phyloP scores from a whole-genome alignment of 2,797 vertebrate genomes.

The Sarcoramphus papa region DNA sequence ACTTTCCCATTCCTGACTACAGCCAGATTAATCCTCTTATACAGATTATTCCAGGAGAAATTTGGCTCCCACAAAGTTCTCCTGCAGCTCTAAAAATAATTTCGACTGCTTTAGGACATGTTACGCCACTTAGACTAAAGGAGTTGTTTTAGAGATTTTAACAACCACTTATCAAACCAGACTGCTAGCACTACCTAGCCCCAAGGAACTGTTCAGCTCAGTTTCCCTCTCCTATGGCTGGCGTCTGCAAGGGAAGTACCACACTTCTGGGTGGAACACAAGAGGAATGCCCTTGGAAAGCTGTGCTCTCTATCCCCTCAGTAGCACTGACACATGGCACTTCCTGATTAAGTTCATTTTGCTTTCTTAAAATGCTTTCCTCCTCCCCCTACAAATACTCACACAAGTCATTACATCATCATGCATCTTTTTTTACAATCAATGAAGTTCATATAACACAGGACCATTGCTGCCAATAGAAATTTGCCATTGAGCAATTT shows the following conservation, averaged over 20 bases:
- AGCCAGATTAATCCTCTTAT: slow-evolving; percentile 35
- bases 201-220: neutral
- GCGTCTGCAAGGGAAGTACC: neutral
- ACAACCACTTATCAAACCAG: neutral
- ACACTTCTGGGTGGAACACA: neutral
- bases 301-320: neutral
- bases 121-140: neutral
- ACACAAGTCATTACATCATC: neutral
- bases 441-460: neutral
- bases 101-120: neutral
- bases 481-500: neutral
- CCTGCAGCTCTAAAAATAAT: slow-evolving; percentile 6
- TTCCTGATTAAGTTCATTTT: neutral
- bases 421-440: neutral
- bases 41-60: slow-evolving; percentile 34
- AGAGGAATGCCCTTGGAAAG: neutral
- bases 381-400: neutral
- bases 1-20: slow-evolving; percentile 27
- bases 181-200: neutral
- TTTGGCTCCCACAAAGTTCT: slow-evolving; percentile 1
- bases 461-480: neutral
- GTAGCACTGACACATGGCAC: neutral
- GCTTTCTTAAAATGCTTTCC: neutral
- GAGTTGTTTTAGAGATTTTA: neutral
- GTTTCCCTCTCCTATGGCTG: neutral